A percentile compares a stretch with the other conserved stretches of the same genome.
These are phyloP conservation scores for Bujurquina vittata DNA, from an alignment of 2,113 vertebrate genomes.

Conservation along the genomic window DNA sequence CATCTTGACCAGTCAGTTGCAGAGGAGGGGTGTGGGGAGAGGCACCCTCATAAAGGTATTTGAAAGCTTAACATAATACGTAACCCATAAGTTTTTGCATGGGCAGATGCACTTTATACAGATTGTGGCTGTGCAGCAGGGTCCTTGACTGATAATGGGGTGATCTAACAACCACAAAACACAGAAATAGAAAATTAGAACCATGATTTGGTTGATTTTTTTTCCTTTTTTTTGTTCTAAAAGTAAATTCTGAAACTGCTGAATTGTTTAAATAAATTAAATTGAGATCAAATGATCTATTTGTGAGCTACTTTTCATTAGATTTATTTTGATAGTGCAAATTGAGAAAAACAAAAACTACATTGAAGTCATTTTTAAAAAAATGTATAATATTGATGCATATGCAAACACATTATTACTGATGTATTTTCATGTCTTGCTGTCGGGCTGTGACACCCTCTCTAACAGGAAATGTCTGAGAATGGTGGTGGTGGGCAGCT, in stretches of 20 bases:
- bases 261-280: neutral
- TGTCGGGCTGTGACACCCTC: neutral
- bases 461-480: conserved; percentile 93
- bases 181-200: neutral
- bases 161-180: neutral
- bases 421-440: neutral
- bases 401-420: neutral
- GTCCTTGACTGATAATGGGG: neutral
- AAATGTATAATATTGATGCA: neutral
- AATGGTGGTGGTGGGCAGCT: conserved; percentile 89
- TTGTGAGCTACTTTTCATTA: neutral
- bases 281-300: neutral
- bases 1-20: neutral
- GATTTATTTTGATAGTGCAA: neutral
- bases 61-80: neutral
- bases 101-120: neutral
- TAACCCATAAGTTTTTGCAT: neutral
- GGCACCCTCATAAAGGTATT: neutral
- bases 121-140: neutral
- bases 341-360: no score
- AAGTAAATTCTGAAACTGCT: neutral
- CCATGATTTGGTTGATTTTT: neutral
- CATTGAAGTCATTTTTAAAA: no score
- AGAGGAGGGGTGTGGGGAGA: neutral
- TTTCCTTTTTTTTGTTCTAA: neutral